phyloP scores from a whole-genome alignment of 2,797 vertebrate species.

The Pantherophis vulpinus region DNA sequence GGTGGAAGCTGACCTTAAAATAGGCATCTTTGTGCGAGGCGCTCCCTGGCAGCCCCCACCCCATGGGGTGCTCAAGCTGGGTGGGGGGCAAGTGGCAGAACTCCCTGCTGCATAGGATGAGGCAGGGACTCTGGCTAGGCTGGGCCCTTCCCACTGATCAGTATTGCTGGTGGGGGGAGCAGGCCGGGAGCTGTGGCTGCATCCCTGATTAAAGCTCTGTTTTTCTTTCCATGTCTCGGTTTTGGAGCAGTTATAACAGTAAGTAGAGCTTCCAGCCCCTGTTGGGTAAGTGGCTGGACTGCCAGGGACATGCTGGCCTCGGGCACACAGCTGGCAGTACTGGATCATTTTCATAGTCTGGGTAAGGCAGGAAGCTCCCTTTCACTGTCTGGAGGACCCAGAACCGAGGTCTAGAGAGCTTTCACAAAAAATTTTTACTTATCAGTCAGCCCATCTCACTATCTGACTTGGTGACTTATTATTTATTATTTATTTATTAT shows the following conservation, averaged over 20 bases:
- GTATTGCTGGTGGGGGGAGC: slow-evolving; percentile 21
- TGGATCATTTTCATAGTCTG: background rate
- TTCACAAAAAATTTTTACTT: too few species aligned
- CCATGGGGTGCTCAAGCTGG: background rate
- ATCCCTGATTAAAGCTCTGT: slow-evolving; percentile 61
- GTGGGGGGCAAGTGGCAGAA: background rate
- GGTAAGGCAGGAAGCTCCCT: too few species aligned
- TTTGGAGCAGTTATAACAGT: slow-evolving; percentile 82
- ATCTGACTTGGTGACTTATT: too few species aligned
- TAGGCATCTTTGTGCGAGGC: background rate
- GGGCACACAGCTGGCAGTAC: background rate
- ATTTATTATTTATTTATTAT: too few species aligned
- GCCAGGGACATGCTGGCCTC: background rate
- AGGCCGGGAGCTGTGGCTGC: background rate
- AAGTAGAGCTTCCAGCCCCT: slow-evolving; percentile 65
- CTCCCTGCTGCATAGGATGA: background rate
- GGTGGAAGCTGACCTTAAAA: background rate
- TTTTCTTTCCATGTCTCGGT: slow-evolving; percentile 69
- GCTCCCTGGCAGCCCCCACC: background rate
- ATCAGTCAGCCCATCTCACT: background rate
- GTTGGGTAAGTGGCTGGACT: background rate
- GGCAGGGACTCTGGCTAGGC: too few species aligned
- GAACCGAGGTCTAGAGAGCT: background rate
- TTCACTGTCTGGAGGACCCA: background rate
- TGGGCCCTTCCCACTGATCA: background rate